A percentile compares a stretch with the other conserved stretches of the same genome.
Conservation (phyloP, 2,113 vertebrate species). For the Pachypanchax playfairii region DNA sequence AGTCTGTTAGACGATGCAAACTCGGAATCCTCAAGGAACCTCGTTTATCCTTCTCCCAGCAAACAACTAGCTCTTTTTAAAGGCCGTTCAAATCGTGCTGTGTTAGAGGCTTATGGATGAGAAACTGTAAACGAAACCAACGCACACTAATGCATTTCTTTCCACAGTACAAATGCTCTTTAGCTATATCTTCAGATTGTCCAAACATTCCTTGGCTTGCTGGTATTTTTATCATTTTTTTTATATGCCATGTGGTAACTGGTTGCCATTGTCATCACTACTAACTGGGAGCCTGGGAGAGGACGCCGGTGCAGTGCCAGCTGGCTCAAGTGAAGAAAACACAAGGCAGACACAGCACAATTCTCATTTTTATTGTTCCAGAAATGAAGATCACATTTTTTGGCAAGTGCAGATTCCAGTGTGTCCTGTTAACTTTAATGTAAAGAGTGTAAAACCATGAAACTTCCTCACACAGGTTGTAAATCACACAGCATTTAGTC, state of each 20-base stretch:
- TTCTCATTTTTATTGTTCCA: conserved; percentile 77
- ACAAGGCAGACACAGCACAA: conserved; percentile 78
- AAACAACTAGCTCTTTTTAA: conserved; percentile 23
- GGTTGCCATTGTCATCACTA: conserved; percentile 76
- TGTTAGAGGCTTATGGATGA: conserved; percentile 16
- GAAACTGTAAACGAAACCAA: conserved; percentile 12
- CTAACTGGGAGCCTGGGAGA: conserved; percentile 76
- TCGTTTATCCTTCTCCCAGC: conserved; percentile 31
- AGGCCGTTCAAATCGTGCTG: conserved; percentile 27
- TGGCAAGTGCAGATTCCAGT: conserved; percentile 52
- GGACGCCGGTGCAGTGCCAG: conserved; percentile 74
- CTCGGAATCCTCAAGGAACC: conserved; percentile 42
- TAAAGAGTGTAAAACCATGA: conserved; percentile 20
- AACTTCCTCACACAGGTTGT: background rate
- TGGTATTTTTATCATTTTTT: conserved; percentile 72
- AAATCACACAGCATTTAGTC: background rate
- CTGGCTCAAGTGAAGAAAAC: conserved; percentile 78
- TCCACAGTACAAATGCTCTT: conserved; percentile 27
- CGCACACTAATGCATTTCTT: conserved; percentile 20
- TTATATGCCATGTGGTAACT: conserved; percentile 70
- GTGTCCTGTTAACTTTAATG: conserved; percentile 55
- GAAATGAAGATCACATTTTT: conserved; percentile 76
- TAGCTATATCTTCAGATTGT: conserved; percentile 49
- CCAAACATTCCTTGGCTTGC: conserved; percentile 67
- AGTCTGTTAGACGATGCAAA: conserved; percentile 51